phyloP scores from a whole-genome alignment of 2,113 vertebrate species.

The Sula dactylatra region DNA sequence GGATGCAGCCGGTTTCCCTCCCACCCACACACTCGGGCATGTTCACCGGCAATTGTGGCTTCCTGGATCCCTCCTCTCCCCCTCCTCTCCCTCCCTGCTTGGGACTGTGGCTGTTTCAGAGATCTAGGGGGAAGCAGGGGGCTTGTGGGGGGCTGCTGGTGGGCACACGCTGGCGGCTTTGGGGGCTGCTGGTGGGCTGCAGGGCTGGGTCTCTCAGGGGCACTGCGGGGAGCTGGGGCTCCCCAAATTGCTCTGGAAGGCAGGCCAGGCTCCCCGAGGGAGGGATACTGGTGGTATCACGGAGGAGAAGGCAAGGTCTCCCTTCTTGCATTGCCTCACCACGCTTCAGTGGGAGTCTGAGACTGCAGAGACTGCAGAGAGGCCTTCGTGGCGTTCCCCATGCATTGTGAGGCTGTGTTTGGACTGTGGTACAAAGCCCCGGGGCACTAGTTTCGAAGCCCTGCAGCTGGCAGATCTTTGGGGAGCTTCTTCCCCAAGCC shows the following conservation, averaged over 20 bases:
- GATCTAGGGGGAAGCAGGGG: background rate
- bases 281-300: background rate
- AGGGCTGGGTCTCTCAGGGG: background rate
- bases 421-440: background rate
- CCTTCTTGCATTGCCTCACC: background rate
- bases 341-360: background rate
- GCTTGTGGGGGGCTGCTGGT: background rate
- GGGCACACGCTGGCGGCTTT: accelerated
- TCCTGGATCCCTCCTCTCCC: background rate
- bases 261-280: background rate
- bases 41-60: background rate
- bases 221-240: background rate
- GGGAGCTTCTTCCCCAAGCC: background rate
- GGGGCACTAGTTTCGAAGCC: accelerated
- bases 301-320: background rate
- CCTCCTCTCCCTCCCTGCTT: background rate
- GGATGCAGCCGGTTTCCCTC: background rate
- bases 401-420: background rate
- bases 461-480: background rate
- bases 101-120: background rate
- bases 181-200: background rate
- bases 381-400: background rate
- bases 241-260: background rate
- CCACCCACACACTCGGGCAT: background rate
- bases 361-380: background rate